Evolutionary conservation across 2,888 invertebrate genomes (phyloP).

Genomic region (Nemurella pictetii): DNA sequence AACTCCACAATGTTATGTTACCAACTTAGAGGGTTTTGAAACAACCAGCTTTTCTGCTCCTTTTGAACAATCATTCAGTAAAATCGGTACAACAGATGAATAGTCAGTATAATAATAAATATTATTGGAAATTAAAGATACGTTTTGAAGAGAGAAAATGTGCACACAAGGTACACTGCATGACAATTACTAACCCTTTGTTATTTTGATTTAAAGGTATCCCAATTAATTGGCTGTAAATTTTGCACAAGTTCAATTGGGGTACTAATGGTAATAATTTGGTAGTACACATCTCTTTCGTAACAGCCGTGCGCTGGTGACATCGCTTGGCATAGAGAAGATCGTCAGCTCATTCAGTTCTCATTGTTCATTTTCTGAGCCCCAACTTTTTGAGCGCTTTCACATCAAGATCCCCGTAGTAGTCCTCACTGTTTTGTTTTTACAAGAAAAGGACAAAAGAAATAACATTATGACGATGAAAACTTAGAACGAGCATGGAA

Average conservation of each 20-base stretch:
- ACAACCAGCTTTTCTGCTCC: neutral
- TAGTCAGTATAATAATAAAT: neutral
- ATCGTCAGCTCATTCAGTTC: conserved; percentile 4
- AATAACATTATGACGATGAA: conserved; percentile 4
- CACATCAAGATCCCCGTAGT: conserved; percentile 88
- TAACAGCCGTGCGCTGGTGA: neutral
- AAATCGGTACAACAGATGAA: neutral
- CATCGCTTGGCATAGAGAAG: conserved; percentile 12
- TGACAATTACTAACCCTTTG: neutral
- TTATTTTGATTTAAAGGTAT: neutral
- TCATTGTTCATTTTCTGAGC: conserved; percentile 57
- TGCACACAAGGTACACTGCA: neutral
- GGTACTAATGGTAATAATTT: neutral
- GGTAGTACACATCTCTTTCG: neutral
- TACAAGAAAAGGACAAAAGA: conserved; percentile 34
- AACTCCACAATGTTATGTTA: neutral
- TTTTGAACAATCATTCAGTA: neutral
- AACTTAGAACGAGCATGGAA: neutral
- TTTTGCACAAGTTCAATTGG: neutral
- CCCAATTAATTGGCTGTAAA: neutral
- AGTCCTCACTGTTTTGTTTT: conserved; percentile 79
- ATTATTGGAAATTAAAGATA: neutral
- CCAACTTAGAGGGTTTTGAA: neutral
- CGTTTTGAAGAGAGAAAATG: neutral
- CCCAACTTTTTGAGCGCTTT: conserved; percentile 85